phyloP scores from a whole-genome alignment of 2,888 invertebrate genomes.

The Patella ulyssiponensis region DNA sequence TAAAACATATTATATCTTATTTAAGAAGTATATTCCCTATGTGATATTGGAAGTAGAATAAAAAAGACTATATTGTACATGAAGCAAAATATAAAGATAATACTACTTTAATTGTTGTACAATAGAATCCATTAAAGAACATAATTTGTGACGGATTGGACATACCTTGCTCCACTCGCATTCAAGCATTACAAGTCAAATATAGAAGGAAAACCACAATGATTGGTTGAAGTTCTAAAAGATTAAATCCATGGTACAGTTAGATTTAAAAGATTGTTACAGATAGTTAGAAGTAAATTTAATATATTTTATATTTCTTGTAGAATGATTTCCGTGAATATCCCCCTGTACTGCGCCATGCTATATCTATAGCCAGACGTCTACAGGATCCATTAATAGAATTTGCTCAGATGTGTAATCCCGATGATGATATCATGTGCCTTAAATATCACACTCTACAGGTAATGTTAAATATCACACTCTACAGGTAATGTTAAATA shows the following conservation, averaged over 20 bases:
- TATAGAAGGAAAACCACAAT: too few relatives aligned
- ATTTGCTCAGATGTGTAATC: conserved; percentile 94
- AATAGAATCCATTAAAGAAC: too few relatives aligned
- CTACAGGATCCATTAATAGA: conserved; percentile 97
- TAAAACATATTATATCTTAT: not conserved
- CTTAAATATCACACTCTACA: conserved; percentile 90
- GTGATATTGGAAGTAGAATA: not conserved
- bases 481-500: conserved; percentile 78
- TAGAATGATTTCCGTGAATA: conserved; percentile 91
- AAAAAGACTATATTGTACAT: not conserved
- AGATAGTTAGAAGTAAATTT: not conserved
- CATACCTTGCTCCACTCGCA: too few relatives aligned
- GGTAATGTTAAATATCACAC: conserved; percentile 53
- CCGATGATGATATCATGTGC: conserved; percentile 96
- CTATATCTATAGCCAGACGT: conserved; percentile 91
- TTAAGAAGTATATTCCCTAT: not conserved
- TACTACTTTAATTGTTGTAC: too few relatives aligned
- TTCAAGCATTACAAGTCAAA: too few relatives aligned
- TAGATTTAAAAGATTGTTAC: too few relatives aligned
- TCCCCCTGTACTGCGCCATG: conserved; percentile 90
- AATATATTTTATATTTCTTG: conserved; percentile 8
- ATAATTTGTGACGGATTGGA: too few relatives aligned
- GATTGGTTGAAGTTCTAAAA: too few relatives aligned
- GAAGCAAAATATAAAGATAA: too few relatives aligned
- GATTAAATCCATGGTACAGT: too few relatives aligned